Evolutionary conservation across 92 coral and sea anemone genomes (phyloP), one percentile per base, ranked within the genome.

Genomic region (Zoanthus sansibaricus): DNA sequence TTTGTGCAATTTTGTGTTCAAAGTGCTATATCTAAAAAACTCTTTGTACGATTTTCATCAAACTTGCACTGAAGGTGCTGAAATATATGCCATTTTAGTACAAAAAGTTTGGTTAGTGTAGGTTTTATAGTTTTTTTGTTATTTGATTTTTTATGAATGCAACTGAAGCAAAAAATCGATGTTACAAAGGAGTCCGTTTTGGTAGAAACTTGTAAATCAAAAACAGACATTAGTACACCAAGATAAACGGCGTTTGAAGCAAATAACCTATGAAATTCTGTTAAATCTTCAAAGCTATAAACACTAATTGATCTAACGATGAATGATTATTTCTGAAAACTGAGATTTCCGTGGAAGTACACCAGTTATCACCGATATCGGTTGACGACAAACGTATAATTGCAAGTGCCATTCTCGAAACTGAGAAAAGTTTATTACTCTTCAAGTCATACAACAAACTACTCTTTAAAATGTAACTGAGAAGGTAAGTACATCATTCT

Each of bases 141-240:
- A 56, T 56, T 56, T 56, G 2, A 56, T 56, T 56, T 9, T 56
- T 56, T 56, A n/a, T 56, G 64, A 56, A 56, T 56, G 64, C 64
- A 13, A 56, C 64, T 56, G 64, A 56, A 56, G 64, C 64, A 56
- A 56, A 56, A 9, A 56, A 13, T 56, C 64, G 12, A 56, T 56
- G 64, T 56, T 56, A 56, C 64, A 56, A 56, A 56, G 64, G 64
- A 56, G 64, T 56, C 64, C 64, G 64, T 56, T 56, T 56, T 56
- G 64, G 64, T 56, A 56, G 64, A 56, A 56, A 56, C 64, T 56
- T 56, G 64, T 56, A 10, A 56, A 56, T 56, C 64, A 56, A 56
- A 56, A 56, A 9, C 16, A 56, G 64, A 56, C 64, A 56, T 56
- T 56, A 56, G 16, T 56, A 56, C 64, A 56, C 64, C 64, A 56